Evolutionary conservation across 2,888 invertebrate genomes (phyloP).

Genomic region (Standfussiana lucernea): DNA sequence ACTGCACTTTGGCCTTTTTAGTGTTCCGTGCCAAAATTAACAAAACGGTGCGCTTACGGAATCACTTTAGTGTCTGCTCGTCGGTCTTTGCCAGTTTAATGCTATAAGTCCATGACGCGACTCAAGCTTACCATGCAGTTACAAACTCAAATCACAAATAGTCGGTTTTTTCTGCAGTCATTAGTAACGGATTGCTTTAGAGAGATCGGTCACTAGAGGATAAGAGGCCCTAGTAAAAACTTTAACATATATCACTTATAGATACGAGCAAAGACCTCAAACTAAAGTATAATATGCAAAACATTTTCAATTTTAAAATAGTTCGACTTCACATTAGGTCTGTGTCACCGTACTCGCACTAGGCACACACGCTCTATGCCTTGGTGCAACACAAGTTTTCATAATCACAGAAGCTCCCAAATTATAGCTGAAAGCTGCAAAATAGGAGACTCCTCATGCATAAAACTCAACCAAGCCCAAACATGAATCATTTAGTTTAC

Average conservation of each 20-base stretch:
- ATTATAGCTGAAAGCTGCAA: not conserved
- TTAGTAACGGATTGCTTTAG: not conserved
- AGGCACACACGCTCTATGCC: not conserved
- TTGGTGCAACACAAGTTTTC: not conserved
- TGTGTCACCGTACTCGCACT: not conserved
- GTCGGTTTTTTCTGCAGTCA: not conserved
- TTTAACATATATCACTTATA: not conserved
- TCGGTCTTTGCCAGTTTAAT: not conserved
- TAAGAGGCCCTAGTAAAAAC: not conserved
- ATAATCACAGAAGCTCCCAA: not conserved
- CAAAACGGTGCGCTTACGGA: conserved; percentile 24
- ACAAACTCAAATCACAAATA: not conserved
- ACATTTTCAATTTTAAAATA: not conserved
- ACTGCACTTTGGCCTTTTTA: conserved; percentile 42
- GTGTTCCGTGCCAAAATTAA: conserved; percentile 26
- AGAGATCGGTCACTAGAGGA: not conserved
- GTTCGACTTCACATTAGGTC: not conserved
- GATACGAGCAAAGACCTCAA: not conserved
- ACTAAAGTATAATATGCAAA: not conserved
- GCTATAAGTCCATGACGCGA: not conserved
- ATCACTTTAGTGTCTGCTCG: conserved; percentile 8
- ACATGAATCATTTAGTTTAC: conserved; percentile 14
- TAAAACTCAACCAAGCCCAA: not conserved
- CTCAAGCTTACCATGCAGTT: not conserved
- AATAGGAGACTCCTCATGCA: not conserved